phyloP scores from a whole-genome alignment of 2,888 invertebrate genomes.

The Ceriagrion tenellum region DNA sequence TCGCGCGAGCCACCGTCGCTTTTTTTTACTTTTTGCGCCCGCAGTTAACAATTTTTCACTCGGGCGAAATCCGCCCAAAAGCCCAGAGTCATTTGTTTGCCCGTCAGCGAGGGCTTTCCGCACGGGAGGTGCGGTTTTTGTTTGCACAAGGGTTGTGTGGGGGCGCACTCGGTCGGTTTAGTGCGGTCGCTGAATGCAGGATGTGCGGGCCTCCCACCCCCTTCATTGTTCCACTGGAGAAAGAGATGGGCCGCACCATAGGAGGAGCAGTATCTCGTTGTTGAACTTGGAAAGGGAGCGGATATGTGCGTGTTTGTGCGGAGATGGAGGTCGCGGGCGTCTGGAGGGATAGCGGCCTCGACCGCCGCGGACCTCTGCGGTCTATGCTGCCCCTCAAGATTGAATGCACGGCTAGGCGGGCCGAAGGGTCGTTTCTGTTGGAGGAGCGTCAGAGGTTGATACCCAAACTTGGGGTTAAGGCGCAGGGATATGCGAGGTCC shows the following conservation, averaged over 20 bases:
- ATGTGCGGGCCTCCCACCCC: constrained; percentile 3
- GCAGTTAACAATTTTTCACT: background rate
- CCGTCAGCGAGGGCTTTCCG: background rate
- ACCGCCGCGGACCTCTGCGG: background rate
- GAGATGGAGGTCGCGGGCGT: constrained; percentile 10
- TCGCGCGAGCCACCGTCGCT: background rate
- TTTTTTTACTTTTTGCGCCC: background rate
- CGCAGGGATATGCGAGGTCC: background rate
- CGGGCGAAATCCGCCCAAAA: background rate
- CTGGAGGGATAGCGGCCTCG: background rate
- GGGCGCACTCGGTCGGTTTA: background rate
- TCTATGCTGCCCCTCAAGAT: background rate
- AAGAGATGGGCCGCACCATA: background rate
- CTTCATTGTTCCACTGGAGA: background rate
- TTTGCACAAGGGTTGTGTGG: background rate
- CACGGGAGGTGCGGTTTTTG: background rate
- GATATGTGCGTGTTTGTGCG: background rate
- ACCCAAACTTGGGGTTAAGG: background rate
- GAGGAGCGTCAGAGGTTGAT: background rate
- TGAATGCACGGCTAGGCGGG: background rate
- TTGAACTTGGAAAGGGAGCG: background rate
- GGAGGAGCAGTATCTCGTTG: background rate
- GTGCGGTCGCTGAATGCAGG: background rate
- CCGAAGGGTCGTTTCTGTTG: background rate
- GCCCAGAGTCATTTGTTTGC: background rate